phyloP scores from a whole-genome alignment of 2,888 invertebrate species.

The Acanthopleura granulata region DNA sequence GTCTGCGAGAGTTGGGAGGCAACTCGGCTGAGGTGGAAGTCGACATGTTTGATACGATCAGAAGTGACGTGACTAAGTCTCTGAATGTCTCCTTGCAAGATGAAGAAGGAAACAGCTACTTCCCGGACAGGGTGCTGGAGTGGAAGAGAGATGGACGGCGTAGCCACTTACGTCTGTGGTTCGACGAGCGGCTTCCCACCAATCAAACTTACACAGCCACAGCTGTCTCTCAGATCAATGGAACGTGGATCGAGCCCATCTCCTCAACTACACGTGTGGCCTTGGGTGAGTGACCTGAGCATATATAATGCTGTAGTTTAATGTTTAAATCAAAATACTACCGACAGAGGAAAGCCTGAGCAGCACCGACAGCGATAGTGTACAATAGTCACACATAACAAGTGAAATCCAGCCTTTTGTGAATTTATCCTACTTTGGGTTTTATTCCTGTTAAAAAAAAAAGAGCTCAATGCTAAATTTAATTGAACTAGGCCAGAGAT shows the following conservation, averaged over 20 bases:
- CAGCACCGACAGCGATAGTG: too few relatives aligned
- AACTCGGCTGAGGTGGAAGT: slow-evolving; percentile 6
- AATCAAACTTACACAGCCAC: not conserved
- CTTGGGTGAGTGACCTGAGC: not conserved
- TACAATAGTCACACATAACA: too few relatives aligned
- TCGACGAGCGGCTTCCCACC: not conserved
- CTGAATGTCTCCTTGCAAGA: not conserved
- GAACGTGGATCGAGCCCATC: not conserved
- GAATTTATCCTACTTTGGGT: too few relatives aligned
- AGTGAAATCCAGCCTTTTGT: too few relatives aligned
- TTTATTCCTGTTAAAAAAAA: too few relatives aligned
- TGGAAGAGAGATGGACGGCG: not conserved
- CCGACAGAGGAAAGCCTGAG: too few relatives aligned
- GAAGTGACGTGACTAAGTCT: not conserved
- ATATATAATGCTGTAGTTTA: not conserved
- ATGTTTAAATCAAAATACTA: too few relatives aligned
- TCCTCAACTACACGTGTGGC: not conserved
- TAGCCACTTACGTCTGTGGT: not conserved
- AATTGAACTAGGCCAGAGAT: too few relatives aligned
- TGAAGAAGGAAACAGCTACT: not conserved
- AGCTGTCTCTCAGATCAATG: not conserved
- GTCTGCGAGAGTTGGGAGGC: not conserved
- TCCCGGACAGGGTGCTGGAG: not conserved
- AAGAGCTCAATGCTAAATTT: too few relatives aligned
- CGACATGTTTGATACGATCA: not conserved